Conservation (phyloP, 2,888 invertebrate species). For the Neoascia interrupta region DNA sequence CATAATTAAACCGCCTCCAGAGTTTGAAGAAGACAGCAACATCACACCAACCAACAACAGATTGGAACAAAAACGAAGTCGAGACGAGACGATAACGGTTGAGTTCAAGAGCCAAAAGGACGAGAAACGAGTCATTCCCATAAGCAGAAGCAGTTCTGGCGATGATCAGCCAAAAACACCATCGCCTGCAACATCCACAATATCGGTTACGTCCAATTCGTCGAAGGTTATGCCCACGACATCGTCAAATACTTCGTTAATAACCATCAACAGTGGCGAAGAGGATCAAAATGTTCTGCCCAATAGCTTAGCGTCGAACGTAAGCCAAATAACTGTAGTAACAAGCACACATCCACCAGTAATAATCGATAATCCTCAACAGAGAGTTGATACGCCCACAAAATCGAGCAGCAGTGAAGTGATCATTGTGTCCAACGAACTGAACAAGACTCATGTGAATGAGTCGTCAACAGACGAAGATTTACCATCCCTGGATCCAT, state of each 20-base stretch:
- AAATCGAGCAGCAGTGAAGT: slow-evolving; percentile 83
- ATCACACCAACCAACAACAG: slow-evolving; percentile 19
- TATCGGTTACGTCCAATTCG: slow-evolving; percentile 61
- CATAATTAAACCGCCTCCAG: slow-evolving; percentile 72
- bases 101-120: slow-evolving; percentile 70
- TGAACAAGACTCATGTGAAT: slow-evolving; percentile 84
- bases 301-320: slow-evolving; percentile 86
- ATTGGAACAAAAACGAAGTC: slow-evolving; percentile 15
- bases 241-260: slow-evolving; percentile 77
- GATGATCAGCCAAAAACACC: slow-evolving; percentile 71
- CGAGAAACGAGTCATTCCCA: slow-evolving; percentile 70
- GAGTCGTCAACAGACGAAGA: slow-evolving; percentile 89
- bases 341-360: slow-evolving; percentile 90
- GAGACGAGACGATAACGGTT: slow-evolving; percentile 64
- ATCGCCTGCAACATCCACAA: slow-evolving; percentile 75
- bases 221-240: slow-evolving; percentile 70
- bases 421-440: slow-evolving; percentile 89
- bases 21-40: slow-evolving; percentile 68
- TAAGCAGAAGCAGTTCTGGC: slow-evolving; percentile 55
- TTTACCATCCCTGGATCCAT: slow-evolving; percentile 88
- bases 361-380: slow-evolving; percentile 82
- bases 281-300: slow-evolving; percentile 81
- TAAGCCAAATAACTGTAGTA: slow-evolving; percentile 90
- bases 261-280: slow-evolving; percentile 77
- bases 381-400: slow-evolving; percentile 71